A percentile compares a stretch with the other conserved stretches of the same genome.
Conservation (phyloP, 2,888 invertebrate genomes). For the Criorhina ranunculi region DNA sequence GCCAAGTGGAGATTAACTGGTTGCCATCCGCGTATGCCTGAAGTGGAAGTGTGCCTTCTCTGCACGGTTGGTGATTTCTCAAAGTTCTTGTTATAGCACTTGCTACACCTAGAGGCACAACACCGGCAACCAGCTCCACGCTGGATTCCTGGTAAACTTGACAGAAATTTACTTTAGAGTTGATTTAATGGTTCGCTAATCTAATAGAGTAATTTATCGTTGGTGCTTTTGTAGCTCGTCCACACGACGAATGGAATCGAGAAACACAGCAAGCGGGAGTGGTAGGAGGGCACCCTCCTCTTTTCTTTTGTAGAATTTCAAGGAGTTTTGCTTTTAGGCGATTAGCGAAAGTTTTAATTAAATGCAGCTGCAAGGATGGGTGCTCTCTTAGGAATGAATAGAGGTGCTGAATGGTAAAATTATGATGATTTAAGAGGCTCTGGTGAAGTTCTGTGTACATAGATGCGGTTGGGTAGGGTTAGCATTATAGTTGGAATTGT, state of each 20-base stretch:
- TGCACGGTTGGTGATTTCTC: slow-evolving; percentile 62
- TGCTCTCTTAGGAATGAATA: slow-evolving; percentile 51
- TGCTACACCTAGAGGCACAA: slow-evolving; percentile 54
- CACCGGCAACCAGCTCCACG: slow-evolving; percentile 22
- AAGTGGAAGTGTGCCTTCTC: slow-evolving; percentile 53
- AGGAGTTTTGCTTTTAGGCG: slow-evolving; percentile 70
- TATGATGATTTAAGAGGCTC: slow-evolving; percentile 67
- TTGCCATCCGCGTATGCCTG: slow-evolving; percentile 53
- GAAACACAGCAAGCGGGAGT: slow-evolving; percentile 8
- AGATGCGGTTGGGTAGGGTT: not conserved
- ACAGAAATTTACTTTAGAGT: slow-evolving; percentile 76
- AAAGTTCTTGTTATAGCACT: slow-evolving; percentile 25
- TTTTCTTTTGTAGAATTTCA: slow-evolving; percentile 36
- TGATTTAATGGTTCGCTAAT: slow-evolving; percentile 77
- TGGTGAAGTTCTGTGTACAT: not conserved
- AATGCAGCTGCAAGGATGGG: slow-evolving; percentile 57
- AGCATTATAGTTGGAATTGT: not conserved
- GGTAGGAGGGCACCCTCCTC: slow-evolving; percentile 29
- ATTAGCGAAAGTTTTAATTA: slow-evolving; percentile 76
- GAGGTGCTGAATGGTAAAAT: slow-evolving; percentile 74
- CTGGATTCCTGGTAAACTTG: slow-evolving; percentile 72
- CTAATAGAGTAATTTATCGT: slow-evolving; percentile 76
- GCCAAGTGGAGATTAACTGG: slow-evolving; percentile 72
- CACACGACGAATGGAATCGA: slow-evolving; percentile 27
- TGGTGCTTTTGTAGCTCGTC: slow-evolving; percentile 29